Evolutionary conservation across 2,113 vertebrate genomes (phyloP).

Genomic region (Myiozetetes cayanensis): DNA sequence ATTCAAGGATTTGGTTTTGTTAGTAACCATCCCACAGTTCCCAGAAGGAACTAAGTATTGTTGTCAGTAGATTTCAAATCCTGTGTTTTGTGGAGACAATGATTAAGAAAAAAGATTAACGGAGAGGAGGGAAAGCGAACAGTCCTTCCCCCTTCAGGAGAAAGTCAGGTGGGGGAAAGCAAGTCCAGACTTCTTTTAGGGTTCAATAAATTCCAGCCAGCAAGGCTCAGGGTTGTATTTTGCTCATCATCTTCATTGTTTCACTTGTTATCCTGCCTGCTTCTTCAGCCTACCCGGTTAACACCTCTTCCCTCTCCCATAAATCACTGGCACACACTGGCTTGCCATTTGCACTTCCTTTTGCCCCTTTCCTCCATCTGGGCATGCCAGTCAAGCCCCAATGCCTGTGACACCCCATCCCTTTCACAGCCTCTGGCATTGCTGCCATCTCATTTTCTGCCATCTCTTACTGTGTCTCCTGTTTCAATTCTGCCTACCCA

Average conservation of each 20-base stretch:
- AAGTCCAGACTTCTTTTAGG: neutral
- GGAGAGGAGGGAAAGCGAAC: neutral
- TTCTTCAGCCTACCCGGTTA: neutral
- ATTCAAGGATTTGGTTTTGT: neutral
- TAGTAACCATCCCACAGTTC: neutral
- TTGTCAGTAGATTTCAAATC: neutral
- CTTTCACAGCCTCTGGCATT: neutral
- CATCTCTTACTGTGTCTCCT: neutral
- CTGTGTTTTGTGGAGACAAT: neutral
- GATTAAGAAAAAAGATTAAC: neutral
- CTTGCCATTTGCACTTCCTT: neutral
- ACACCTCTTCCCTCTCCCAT: neutral
- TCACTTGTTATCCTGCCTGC: neutral
- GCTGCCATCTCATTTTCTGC: neutral
- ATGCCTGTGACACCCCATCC: neutral
- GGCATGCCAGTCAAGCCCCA: neutral
- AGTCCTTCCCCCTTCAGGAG: neutral
- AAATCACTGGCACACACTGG: neutral
- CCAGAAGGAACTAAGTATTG: neutral
- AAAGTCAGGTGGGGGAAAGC: neutral
- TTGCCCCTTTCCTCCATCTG: neutral
- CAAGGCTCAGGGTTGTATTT: neutral
- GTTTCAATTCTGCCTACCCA: neutral
- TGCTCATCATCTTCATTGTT: neutral
- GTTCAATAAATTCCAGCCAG: neutral